Evolutionary conservation across 2,113 vertebrate species (phyloP).

Genomic region (Cichladusa arquata): DNA sequence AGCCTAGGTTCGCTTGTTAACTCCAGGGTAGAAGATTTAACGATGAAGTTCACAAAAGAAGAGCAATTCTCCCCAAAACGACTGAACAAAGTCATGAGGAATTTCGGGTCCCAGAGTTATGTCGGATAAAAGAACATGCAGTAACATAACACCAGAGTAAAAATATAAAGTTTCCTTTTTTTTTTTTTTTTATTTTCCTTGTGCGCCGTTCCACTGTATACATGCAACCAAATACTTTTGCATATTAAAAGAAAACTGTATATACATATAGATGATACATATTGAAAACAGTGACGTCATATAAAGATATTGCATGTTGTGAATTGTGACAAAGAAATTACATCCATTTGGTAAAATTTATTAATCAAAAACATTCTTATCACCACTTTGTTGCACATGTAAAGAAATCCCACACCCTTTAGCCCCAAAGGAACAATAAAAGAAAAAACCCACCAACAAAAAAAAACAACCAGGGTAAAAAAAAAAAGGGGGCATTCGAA

Average conservation of each 20-base stretch:
- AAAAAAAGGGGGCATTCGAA: constrained; percentile 9
- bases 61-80: not conserved
- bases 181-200: constrained; percentile 70
- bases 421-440: constrained; percentile 31
- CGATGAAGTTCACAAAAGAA: not conserved
- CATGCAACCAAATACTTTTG: constrained; percentile 58
- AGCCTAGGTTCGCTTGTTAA: not conserved
- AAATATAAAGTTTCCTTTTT: constrained; percentile 56
- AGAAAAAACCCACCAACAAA: not conserved
- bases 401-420: constrained; percentile 39
- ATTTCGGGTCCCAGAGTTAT: constrained; percentile 12
- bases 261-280: constrained; percentile 68
- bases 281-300: constrained; percentile 56
- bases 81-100: not conserved
- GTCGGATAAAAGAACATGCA: not conserved
- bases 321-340: constrained; percentile 55
- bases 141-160: constrained; percentile 61
- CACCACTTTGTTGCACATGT: constrained; percentile 55
- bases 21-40: not conserved
- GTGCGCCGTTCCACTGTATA: constrained; percentile 64
- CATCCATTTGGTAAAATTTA: constrained; percentile 30
- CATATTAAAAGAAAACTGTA: constrained; percentile 60
- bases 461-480: not conserved
- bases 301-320: constrained; percentile 56
- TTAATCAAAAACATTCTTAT: constrained; percentile 26